Evolutionary conservation across 2,113 vertebrate species (phyloP).

Genomic region (Burhinus oedicnemus): DNA sequence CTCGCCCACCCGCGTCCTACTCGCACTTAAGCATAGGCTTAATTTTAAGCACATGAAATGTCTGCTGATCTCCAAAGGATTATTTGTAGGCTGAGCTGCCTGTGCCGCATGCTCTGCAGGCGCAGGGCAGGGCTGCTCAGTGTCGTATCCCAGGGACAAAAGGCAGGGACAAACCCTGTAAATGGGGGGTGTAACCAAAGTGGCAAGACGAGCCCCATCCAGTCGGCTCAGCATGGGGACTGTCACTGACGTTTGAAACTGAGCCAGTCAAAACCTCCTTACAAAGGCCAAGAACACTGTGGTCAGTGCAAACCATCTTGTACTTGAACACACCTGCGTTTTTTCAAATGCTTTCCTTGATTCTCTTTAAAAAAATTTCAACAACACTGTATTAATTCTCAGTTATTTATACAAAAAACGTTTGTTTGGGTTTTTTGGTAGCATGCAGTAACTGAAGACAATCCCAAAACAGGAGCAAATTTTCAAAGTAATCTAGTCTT

Average conservation of each 20-base stretch:
- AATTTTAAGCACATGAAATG: neutral
- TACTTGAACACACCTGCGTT: rapidly evolving
- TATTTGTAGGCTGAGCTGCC: neutral
- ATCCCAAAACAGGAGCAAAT: neutral
- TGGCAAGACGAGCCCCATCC: neutral
- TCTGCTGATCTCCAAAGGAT: neutral
- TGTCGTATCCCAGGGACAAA: neutral
- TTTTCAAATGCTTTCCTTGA: neutral
- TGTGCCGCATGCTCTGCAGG: neutral
- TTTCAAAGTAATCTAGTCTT: neutral
- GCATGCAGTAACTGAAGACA: rapidly evolving
- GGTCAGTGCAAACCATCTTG: neutral
- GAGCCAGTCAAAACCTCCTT: neutral
- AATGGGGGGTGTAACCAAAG: rapidly evolving
- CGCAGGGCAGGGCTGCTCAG: neutral
- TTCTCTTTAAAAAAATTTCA: neutral
- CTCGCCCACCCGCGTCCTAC: neutral
- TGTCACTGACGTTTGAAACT: rapidly evolving
- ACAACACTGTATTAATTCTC: neutral
- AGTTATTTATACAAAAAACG: neutral
- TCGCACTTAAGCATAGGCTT: neutral
- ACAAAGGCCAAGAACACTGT: rapidly evolving
- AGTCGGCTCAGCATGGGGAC: neutral
- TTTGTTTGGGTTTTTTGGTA: neutral
- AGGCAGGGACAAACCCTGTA: neutral